Evolutionary conservation across 2,888 invertebrate species (phyloP), one percentile per base, ranked within the genome.

Genomic region (Lissocephala sabroskyi): DNA sequence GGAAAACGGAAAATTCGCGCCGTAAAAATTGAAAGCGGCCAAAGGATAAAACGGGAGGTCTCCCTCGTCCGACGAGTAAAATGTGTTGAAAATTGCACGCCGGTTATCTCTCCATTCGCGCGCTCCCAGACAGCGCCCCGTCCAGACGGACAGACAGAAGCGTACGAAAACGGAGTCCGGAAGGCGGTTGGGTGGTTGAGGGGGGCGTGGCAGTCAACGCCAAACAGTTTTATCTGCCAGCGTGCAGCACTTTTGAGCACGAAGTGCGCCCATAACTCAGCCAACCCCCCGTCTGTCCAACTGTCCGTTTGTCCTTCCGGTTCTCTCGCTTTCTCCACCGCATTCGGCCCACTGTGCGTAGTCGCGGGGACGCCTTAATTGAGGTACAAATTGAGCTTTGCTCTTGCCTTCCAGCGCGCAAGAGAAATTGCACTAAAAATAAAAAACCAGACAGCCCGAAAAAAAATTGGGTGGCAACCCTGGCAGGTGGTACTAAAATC

Each of bases 301-400:
- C 6, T 32, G 28, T 11, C 7, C 3, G 19, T 1, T 7, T 14
- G 23, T 7, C 3, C 23, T n/a, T 30, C 11, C 16, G n/a, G 2
- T n/a, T 9, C 11, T 28, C 14, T 35, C 7, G 9, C 35, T 9
- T 13, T n/a, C n/a, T n/a, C n/a, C n/a, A n/a, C n/a, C n/a, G n/a
- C 16, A 16, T 65, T 70, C 43, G 75, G 50, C 40, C 57, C 75
- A 75, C 74, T 74, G 73, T 73, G 67, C 74, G 56, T 58, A 62
- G 74, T 76, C 56, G 32, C 47, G 2, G 33, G 64, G 64, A 65
- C 74, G 65, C 76, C 76, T 77, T 79, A 79, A 79, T 79, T 79
- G 79, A 80, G 78, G 79, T 76, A 75, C 80, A 79, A 79, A 79
- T 80, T 74, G 65, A 77, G 74, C 64, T 68, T 68, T 80, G 32